Percentiles rank a stretch among this genome's conserved stretches.
Evolutionary conservation across 2,113 vertebrate species (phyloP).

Genomic region (Hippocampus comes): DNA sequence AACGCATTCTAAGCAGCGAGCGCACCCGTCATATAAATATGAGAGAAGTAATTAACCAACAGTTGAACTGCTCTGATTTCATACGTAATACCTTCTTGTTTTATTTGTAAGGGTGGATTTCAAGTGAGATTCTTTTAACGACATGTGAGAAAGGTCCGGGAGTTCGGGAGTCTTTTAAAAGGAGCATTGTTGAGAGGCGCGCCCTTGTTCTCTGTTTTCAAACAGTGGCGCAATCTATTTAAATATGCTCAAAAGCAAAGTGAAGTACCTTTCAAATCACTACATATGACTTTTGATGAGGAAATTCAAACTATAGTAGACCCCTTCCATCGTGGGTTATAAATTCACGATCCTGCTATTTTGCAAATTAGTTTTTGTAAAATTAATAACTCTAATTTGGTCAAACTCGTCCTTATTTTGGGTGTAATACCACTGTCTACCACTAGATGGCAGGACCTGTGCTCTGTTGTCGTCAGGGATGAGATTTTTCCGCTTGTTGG

Average conservation of each 20-base stretch:
- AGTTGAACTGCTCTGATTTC: slow-evolving; percentile 14
- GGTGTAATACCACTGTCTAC: too few species aligned
- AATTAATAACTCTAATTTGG: too few species aligned
- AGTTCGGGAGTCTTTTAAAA: background rate
- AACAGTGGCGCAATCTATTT: background rate
- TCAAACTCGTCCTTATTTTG: too few species aligned
- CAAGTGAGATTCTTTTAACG: background rate
- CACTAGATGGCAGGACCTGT: too few species aligned
- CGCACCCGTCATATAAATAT: background rate
- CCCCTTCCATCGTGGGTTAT: too few species aligned
- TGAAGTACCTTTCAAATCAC: background rate
- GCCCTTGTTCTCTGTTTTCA: background rate
- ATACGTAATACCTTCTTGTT: slow-evolving; percentile 3
- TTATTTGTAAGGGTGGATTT: slow-evolving; percentile 1
- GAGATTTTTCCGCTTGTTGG: too few species aligned
- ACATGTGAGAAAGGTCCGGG: background rate
- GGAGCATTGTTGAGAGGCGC: background rate
- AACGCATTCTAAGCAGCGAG: too few species aligned
- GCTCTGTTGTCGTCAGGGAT: too few species aligned
- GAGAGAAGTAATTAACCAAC: background rate
- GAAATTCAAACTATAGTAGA: too few species aligned
- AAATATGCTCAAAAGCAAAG: background rate
- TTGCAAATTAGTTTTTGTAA: background rate
- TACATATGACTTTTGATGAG: background rate
- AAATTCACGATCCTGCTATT: background rate